Evolutionary conservation across 2,113 vertebrate species (phyloP).

Genomic region (Platichthys stellatus): DNA sequence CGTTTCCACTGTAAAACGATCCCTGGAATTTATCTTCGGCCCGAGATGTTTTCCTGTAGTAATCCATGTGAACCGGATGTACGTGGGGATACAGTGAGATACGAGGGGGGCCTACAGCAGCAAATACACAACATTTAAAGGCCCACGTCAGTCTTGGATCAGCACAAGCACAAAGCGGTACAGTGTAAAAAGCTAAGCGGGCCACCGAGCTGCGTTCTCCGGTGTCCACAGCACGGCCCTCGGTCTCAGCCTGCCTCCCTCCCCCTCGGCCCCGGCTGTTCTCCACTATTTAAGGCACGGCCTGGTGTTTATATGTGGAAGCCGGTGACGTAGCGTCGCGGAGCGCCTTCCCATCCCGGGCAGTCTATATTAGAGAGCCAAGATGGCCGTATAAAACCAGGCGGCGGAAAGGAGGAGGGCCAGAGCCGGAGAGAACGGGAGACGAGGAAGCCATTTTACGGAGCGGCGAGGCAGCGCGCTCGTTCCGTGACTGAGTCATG

Average conservation of each 20-base stretch:
- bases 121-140: background rate
- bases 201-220: constrained; percentile 12
- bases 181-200: background rate
- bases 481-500: constrained; percentile 23
- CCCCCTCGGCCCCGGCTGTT: constrained; percentile 66
- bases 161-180: too few species aligned
- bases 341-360: constrained; percentile 97
- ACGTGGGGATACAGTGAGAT: background rate
- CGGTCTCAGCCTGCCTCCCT: constrained; percentile 44
- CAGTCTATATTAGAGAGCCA: constrained; percentile 99
- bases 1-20: background rate
- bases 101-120: background rate
- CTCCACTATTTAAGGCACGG: constrained; percentile 95
- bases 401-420: constrained; percentile 91
- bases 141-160: background rate
- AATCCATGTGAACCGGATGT: background rate
- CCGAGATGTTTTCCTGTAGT: background rate
- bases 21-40: background rate
- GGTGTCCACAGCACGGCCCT: constrained; percentile 54
- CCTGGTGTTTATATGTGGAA: constrained; percentile 94
- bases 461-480: constrained; percentile 57
- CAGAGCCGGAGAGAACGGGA: constrained; percentile 85
- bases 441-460: constrained; percentile 82
- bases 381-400: constrained; percentile 96
- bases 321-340: constrained; percentile 94